A percentile compares a stretch with the other conserved stretches of the same genome.
Conservation (phyloP, 2,797 vertebrate species). For the Aulostomus chinensis region DNA sequence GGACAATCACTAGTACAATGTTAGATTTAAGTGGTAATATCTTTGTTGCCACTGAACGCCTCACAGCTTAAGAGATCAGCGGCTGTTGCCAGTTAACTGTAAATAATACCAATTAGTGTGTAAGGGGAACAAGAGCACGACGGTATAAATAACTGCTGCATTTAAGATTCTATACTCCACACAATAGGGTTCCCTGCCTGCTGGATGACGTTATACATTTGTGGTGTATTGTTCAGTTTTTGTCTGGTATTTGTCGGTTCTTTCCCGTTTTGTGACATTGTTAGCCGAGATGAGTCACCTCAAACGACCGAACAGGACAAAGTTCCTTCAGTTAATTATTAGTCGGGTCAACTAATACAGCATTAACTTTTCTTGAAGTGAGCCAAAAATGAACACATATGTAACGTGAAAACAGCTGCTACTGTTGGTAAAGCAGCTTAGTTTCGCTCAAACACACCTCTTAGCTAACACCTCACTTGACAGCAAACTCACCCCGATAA, state of each 20-base stretch:
- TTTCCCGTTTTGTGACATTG: constrained; percentile 3
- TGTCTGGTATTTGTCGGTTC: too few species aligned
- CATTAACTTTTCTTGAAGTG: background rate
- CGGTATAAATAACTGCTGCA: too few species aligned
- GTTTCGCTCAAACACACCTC: background rate
- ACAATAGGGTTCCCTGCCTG: background rate
- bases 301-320: background rate
- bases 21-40: too few species aligned
- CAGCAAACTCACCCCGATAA: constrained; percentile 85
- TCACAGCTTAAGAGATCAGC: too few species aligned
- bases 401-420: rapidly evolving
- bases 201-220: background rate
- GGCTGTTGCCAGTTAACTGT: too few species aligned
- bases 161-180: too few species aligned
- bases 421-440: background rate
- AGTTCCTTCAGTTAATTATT: constrained; percentile 35
- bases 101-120: too few species aligned
- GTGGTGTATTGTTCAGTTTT: too few species aligned
- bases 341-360: background rate
- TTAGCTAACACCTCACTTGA: background rate
- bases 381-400: rapidly evolving
- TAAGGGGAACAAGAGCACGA: too few species aligned
- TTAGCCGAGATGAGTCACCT: background rate
- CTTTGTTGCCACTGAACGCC: too few species aligned
- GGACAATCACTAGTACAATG: too few species aligned